These are phyloP conservation scores for Ctenopoma multispine DNA, from an alignment of 2,797 vertebrate species.

Conservation along the genomic window DNA sequence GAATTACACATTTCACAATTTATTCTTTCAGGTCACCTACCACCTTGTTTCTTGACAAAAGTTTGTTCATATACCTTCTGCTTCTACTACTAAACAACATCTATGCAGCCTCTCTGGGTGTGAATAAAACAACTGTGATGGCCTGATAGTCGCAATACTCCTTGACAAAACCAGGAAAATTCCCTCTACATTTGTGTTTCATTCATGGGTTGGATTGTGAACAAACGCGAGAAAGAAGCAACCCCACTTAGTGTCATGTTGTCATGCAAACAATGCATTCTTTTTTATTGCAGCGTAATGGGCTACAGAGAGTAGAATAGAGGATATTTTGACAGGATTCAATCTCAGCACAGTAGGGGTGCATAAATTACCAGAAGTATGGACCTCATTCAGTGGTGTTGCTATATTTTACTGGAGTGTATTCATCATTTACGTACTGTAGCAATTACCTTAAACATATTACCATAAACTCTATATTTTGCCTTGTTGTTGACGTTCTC, in stretches of 20 bases:
- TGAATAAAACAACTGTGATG: conserved; percentile 20
- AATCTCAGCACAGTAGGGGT: conserved; percentile 19
- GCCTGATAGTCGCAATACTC: conserved; percentile 9
- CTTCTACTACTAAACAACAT: conserved; percentile 3
- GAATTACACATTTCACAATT: conserved; percentile 3
- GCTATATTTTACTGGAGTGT: conserved; percentile 7
- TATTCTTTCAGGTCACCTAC: conserved; percentile 7
- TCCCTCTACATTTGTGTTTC: conserved; percentile 29
- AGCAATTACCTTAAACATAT: not conserved
- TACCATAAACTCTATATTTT: not conserved
- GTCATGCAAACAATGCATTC: no score
- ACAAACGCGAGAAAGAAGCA: conserved; percentile 40
- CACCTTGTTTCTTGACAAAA: conserved; percentile 9
- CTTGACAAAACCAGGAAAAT: conserved; percentile 18
- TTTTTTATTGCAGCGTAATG: conserved; percentile 30
- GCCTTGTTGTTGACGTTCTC: not conserved
- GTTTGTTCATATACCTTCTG: no score
- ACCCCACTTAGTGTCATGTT: conserved; percentile 26
- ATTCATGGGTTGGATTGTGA: conserved; percentile 34
- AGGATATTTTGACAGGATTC: conserved; percentile 26
- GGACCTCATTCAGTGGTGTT: not conserved
- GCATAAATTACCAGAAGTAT: conserved; percentile 25
- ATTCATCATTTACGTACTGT: not conserved
- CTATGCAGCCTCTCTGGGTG: conserved; percentile 1
- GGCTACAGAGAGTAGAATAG: not conserved